A percentile compares a stretch with the other conserved stretches of the same genome.
phyloP scores from a whole-genome alignment of 1,140 invertebrate genomes.

The Drosophila navojoa region DNA sequence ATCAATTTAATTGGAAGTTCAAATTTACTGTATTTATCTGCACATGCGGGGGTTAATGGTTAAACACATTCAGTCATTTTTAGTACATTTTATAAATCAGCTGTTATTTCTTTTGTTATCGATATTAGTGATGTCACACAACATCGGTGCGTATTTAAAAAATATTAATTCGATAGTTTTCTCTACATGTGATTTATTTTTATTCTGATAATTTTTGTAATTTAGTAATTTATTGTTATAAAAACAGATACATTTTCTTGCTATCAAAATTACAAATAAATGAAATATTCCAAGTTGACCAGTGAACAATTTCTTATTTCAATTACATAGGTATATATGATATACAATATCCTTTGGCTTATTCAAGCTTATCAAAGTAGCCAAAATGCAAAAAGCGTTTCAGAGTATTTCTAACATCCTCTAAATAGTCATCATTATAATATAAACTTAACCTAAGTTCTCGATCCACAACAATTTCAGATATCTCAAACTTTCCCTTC shows the following conservation, averaged over 20 bases:
- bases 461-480: slow-evolving; percentile 32
- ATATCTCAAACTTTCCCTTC: slow-evolving; percentile 26
- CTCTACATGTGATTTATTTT: neutral
- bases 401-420: slow-evolving; percentile 38
- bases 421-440: neutral
- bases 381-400: slow-evolving; percentile 50
- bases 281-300: no score
- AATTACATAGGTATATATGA: neutral
- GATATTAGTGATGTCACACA: neutral
- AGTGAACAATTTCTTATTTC: no score
- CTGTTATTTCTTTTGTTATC: slow-evolving; percentile 6
- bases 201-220: neutral
- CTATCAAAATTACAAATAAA: no score
- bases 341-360: neutral
- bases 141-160: neutral
- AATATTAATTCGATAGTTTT: neutral
- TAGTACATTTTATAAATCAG: slow-evolving; percentile 9
- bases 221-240: neutral
- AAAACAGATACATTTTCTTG: neutral
- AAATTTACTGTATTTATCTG: neutral
- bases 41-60: neutral
- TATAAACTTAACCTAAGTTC: slow-evolving; percentile 15
- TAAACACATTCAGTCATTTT: neutral
- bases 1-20: neutral
- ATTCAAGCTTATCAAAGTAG: slow-evolving; percentile 51